Conservation (phyloP, 2,113 vertebrate species). For the Xerus inauris region DNA sequence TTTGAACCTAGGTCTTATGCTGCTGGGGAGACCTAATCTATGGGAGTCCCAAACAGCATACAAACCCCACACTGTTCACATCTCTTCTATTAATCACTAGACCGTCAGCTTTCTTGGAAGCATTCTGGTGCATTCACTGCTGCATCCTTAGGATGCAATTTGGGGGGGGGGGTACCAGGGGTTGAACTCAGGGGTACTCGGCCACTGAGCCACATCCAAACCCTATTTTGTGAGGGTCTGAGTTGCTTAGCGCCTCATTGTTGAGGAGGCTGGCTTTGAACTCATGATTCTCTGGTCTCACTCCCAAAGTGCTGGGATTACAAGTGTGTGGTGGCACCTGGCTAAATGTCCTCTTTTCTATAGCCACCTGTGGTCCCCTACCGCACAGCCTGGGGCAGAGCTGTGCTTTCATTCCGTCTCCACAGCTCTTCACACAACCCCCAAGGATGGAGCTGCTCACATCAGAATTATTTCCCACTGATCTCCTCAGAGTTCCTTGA, state of each 20-base stretch:
- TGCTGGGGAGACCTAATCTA: neutral
- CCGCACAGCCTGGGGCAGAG: too few relatives aligned
- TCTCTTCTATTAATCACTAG: neutral
- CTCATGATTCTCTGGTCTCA: too few relatives aligned
- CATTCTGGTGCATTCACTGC: neutral
- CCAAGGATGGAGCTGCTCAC: neutral
- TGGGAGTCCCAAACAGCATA: neutral
- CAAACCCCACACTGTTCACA: neutral
- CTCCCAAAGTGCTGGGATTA: too few relatives aligned
- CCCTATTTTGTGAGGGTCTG: too few relatives aligned
- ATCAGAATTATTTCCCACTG: too few relatives aligned
- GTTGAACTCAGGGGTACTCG: too few relatives aligned
- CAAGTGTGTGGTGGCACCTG: too few relatives aligned
- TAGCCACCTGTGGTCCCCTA: neutral
- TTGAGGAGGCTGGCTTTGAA: too few relatives aligned
- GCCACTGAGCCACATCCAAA: too few relatives aligned
- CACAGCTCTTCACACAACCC: neutral
- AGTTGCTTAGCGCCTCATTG: too few relatives aligned
- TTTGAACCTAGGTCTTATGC: neutral
- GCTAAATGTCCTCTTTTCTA: neutral
- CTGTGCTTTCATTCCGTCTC: neutral
- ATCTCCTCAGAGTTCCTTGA: neutral
- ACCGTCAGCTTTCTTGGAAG: neutral
- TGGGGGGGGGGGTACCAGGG: neutral
- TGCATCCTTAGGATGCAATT: neutral